Percentiles rank a stretch among this genome's conserved stretches.
phyloP scores from a whole-genome alignment of 2,797 vertebrate species.

The Microcaecilia unicolor region DNA sequence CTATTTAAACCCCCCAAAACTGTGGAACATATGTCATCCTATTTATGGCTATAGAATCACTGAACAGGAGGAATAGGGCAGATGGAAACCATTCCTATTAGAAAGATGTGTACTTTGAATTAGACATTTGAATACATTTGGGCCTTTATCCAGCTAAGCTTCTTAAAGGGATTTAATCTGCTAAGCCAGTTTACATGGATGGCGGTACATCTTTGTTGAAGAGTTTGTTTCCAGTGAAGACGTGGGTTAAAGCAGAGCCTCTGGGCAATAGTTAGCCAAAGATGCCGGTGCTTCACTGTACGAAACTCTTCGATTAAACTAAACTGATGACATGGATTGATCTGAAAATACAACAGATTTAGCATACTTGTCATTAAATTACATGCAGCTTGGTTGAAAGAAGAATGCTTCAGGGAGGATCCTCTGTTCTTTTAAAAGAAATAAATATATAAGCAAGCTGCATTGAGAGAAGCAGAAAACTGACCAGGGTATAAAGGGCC shows the following conservation, averaged over 20 bases:
- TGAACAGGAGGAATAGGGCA: conserved; percentile 63
- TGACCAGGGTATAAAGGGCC: conserved; percentile 33
- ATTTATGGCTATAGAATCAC: conserved; percentile 62
- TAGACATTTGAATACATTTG: conserved; percentile 77
- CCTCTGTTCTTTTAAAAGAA: conserved; percentile 20
- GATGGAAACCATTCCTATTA: conserved; percentile 68
- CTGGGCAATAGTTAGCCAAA: conserved; percentile 17
- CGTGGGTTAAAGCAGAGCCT: conserved; percentile 13
- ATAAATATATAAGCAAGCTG: conserved; percentile 19
- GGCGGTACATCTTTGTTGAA: conserved; percentile 33
- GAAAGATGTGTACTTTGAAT: conserved; percentile 62
- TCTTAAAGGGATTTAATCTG: conserved; percentile 70
- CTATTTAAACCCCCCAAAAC: conserved; percentile 56
- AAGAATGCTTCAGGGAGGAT: conserved; percentile 29
- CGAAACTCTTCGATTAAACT: conserved; percentile 22
- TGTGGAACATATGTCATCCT: conserved; percentile 62
- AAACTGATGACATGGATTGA: conserved; percentile 33
- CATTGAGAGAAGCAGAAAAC: conserved; percentile 41
- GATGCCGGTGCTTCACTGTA: conserved; percentile 31
- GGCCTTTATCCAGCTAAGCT: conserved; percentile 64
- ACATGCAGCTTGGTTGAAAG: conserved; percentile 24
- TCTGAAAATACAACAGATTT: conserved; percentile 28
- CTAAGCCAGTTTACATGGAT: conserved; percentile 56
- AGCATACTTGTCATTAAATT: conserved; percentile 20
- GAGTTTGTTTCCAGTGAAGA: conserved; percentile 32